Evolutionary conservation across 2,113 vertebrate species (phyloP).

Genomic region (Nibea coibor): DNA sequence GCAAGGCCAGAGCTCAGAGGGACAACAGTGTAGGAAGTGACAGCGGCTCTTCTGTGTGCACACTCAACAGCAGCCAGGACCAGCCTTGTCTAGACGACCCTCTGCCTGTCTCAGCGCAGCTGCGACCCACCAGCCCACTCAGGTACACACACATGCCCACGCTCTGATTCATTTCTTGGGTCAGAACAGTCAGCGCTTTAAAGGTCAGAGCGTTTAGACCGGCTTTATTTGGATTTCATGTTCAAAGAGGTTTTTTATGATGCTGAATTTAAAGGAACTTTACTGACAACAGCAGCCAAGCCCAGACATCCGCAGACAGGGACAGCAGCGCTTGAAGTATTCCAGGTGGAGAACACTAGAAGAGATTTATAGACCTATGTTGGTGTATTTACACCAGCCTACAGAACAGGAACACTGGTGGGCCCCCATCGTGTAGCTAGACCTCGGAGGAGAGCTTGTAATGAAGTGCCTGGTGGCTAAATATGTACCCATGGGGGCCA

Average conservation of each 20-base stretch:
- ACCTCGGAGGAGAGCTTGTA: not conserved
- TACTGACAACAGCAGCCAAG: not conserved
- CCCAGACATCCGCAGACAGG: not conserved
- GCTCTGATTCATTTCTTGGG: not conserved
- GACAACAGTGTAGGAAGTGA: constrained; percentile 84
- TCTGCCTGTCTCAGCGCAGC: constrained; percentile 48
- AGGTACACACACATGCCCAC: constrained; percentile 57
- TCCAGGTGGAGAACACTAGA: no score
- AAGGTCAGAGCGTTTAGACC: not conserved
- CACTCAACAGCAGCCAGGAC: constrained; percentile 78
- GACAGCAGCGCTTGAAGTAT: not conserved
- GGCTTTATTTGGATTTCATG: not conserved
- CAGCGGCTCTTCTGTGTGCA: constrained; percentile 75
- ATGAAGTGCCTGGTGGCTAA: not conserved
- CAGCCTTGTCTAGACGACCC: constrained; percentile 63
- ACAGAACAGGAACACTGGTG: not conserved
- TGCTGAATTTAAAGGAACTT: not conserved
- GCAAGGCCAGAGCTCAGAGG: constrained; percentile 83
- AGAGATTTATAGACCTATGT: not conserved
- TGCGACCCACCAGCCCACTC: constrained; percentile 75
- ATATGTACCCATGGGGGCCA: no score
- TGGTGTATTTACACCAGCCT: not conserved
- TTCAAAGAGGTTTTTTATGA: not conserved
- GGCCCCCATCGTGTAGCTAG: not conserved
- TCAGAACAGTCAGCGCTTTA: not conserved